These are phyloP conservation scores for Promerops cafer DNA, from an alignment of 2,113 vertebrate genomes.

Conservation along the genomic window DNA sequence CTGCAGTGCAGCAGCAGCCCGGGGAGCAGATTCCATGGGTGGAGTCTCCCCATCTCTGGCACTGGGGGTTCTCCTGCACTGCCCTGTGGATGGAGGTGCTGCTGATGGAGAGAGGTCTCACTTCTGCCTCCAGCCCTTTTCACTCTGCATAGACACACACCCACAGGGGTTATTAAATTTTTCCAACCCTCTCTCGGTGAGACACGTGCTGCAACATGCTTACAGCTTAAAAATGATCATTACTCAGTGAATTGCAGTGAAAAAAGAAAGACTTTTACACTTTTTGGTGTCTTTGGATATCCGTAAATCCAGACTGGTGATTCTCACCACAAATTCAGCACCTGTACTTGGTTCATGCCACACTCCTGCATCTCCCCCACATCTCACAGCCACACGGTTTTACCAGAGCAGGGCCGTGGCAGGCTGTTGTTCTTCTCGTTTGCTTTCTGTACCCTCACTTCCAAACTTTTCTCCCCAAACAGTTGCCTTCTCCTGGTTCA, in stretches of 20 bases:
- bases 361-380: rapidly evolving
- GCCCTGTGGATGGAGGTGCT: not conserved
- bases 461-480: not conserved
- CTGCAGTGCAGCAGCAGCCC: not conserved
- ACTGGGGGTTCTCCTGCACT: not conserved
- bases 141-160: not conserved
- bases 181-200: rapidly evolving
- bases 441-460: not conserved
- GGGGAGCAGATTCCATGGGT: not conserved
- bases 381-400: not conserved
- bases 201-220: not conserved
- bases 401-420: no score
- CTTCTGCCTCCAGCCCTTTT: not conserved
- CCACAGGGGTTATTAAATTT: rapidly evolving
- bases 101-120: not conserved
- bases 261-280: not conserved
- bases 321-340: not conserved
- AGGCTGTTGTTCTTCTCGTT: not conserved
- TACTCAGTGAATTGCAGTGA: not conserved
- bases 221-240: not conserved
- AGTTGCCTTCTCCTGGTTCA: not conserved
- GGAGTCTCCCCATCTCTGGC: not conserved
- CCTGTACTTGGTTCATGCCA: not conserved
- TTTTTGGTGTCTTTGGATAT: not conserved
- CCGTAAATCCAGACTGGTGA: not conserved